Base-by-base conservation (phyloP, 2,888 invertebrate genomes). In the Spodoptera littoralis region DNA sequence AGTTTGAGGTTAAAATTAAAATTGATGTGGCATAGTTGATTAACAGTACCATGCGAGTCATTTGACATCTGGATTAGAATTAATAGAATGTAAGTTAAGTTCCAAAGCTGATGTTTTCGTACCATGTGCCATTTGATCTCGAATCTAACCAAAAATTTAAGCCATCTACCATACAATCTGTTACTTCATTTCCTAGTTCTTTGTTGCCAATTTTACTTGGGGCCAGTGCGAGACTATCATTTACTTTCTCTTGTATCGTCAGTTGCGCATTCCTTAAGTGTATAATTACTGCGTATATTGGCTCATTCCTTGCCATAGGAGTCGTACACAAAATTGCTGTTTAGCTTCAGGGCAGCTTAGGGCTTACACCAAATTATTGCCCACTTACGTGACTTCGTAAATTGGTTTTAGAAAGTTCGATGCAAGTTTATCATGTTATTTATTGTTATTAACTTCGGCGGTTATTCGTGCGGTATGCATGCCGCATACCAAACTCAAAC, bases 201-300 rank as follows among this genome's bases (percentile, higher is more conserved):
- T 57, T 66, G 60, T 70, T 70, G 77, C 74, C 69, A 64, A 71
- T 76, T 62, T 74, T 61, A 67, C 76, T 76, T 47, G 55, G 43
- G 56, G 68, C 48, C 57, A 61, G 66, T 70, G 68, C 67, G 59
- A 65, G 36, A 66, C 70, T 81, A 73, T 79, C 68, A 81, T 79
- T 79, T 81, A 83, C 84, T 87, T 84, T 87, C 82, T 77, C 77
- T 76, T 64, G 65, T 62, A 80, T 78, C 63, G 66, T 69, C 73
- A 48, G 82, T 82, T 83, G 79, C 80, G 68, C 69, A 77, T 87
- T 83, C 83, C 84, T 81, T 79, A 81, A 84, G 77, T 77, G 79
- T 79, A 80, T 88, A 88, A 87, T 88, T 86, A 85, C 79, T 82
- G 74, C 71, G 70, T 79, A 80, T 79, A 84, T 83, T 81, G 82